phyloP scores from a whole-genome alignment of 2,113 vertebrate species.

The Reinhardtius hippoglossoides region DNA sequence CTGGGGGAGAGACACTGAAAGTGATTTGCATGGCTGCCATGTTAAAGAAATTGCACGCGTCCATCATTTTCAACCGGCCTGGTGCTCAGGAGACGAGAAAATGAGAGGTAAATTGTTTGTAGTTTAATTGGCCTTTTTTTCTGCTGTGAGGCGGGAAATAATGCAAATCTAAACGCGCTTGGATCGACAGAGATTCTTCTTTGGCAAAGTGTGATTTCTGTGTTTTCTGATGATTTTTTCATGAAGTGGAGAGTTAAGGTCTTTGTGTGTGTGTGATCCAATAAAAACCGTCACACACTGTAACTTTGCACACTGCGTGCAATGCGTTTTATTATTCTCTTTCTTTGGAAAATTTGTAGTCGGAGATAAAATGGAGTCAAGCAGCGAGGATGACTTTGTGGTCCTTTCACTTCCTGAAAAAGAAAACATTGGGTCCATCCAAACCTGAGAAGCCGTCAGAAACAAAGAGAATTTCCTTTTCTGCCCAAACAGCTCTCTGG shows the following conservation, averaged over 20 bases:
- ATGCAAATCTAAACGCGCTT: neutral
- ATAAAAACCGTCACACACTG: no score
- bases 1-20: constrained; percentile 50
- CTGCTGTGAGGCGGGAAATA: neutral
- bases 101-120: constrained; percentile 70
- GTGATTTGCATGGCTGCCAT: constrained; percentile 70
- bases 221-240: neutral
- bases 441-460: neutral
- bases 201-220: neutral
- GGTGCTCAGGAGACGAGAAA: constrained; percentile 56
- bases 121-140: constrained; percentile 60
- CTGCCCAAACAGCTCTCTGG: no score
- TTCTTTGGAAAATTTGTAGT: neutral
- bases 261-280: neutral
- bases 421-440: no score
- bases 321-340: no score
- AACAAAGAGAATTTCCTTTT: neutral
- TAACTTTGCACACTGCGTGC: no score
- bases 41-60: constrained; percentile 72
- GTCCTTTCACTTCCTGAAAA: neutral
- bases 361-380: neutral
- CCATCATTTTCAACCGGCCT: constrained; percentile 72
- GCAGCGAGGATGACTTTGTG: neutral
- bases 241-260: neutral
- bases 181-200: constrained; percentile 7